These are phyloP conservation scores for Astyanax mexicanus DNA, from an alignment of 2,797 vertebrate species.

Conservation along the genomic window DNA sequence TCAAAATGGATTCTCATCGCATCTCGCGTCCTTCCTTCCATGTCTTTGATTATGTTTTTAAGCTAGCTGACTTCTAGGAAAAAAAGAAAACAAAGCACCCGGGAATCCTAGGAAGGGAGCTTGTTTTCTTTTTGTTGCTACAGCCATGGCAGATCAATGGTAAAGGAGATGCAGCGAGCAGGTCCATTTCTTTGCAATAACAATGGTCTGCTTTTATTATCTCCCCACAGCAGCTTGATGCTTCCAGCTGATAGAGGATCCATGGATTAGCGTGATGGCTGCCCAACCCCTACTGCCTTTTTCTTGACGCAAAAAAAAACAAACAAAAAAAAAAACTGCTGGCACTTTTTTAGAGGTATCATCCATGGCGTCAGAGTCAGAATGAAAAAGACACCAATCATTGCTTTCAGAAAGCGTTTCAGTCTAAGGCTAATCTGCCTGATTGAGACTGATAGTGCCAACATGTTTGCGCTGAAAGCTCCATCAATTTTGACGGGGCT, in stretches of 20 bases:
- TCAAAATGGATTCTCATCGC: too few species aligned
- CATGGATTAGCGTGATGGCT: slow-evolving; percentile 48
- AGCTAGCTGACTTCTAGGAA: not conserved
- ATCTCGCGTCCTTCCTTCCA: too few species aligned
- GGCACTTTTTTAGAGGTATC: not conserved
- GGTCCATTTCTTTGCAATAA: slow-evolving; percentile 39
- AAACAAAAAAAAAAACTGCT: too few species aligned
- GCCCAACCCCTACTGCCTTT: not conserved
- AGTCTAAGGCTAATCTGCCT: slow-evolving; percentile 22
- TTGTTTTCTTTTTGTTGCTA: slow-evolving; percentile 1
- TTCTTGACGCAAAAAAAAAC: slow-evolving; percentile 29
- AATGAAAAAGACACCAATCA: slow-evolving; percentile 1
- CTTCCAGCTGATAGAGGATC: slow-evolving; percentile 44
- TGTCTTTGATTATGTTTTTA: not conserved
- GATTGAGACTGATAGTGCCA: slow-evolving; percentile 45
- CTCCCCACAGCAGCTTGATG: slow-evolving; percentile 49
- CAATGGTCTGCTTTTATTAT: slow-evolving; percentile 45
- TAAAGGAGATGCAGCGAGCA: slow-evolving; percentile 31
- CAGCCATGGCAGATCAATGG: slow-evolving; percentile 26
- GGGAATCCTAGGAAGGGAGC: not conserved
- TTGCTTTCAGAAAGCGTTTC: slow-evolving; percentile 25
- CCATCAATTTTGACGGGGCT: slow-evolving; percentile 27
- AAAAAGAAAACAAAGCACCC: not conserved
- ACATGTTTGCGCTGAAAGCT: slow-evolving; percentile 33
- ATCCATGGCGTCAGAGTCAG: not conserved